phyloP scores from a whole-genome alignment of 2,888 invertebrate species.

The Pachymerium ferrugineum region DNA sequence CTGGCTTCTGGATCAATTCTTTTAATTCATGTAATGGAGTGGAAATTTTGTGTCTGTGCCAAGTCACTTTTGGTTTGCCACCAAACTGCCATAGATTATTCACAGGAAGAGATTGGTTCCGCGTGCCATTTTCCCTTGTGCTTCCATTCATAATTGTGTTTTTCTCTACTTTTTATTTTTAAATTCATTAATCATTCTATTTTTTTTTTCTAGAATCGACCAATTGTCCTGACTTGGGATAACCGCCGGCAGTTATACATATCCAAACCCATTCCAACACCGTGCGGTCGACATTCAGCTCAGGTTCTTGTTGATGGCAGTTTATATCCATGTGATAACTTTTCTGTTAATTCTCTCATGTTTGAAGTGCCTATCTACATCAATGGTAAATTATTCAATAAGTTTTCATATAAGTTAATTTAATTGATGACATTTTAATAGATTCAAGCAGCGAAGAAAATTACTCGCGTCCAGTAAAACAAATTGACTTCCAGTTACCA shows the following conservation, averaged over 20 bases:
- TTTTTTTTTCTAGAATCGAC: background rate
- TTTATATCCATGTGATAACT: slow-evolving; percentile 30
- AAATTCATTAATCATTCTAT: background rate
- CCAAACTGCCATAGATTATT: background rate
- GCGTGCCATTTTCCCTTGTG: background rate
- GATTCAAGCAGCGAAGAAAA: slow-evolving; percentile 17
- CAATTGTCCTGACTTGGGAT: slow-evolving; percentile 33
- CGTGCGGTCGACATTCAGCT: slow-evolving; percentile 31
- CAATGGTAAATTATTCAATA: slow-evolving; percentile 23
- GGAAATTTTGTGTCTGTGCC: background rate
- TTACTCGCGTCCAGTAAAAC: background rate
- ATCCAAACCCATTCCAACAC: background rate
- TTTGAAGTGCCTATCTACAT: slow-evolving; percentile 34
- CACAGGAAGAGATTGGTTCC: background rate
- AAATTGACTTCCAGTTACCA: background rate
- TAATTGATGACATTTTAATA: background rate
- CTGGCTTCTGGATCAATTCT: background rate
- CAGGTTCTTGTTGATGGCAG: slow-evolving; percentile 30
- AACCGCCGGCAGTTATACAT: slow-evolving; percentile 33
- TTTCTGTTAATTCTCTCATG: slow-evolving; percentile 28
- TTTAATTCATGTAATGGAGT: background rate
- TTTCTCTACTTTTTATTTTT: background rate
- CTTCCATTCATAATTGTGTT: background rate
- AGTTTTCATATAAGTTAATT: background rate
- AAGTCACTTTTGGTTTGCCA: too few relatives aligned